phyloP scores from a whole-genome alignment of 1,140 invertebrate genomes.

The Neodiprion fabricii region DNA sequence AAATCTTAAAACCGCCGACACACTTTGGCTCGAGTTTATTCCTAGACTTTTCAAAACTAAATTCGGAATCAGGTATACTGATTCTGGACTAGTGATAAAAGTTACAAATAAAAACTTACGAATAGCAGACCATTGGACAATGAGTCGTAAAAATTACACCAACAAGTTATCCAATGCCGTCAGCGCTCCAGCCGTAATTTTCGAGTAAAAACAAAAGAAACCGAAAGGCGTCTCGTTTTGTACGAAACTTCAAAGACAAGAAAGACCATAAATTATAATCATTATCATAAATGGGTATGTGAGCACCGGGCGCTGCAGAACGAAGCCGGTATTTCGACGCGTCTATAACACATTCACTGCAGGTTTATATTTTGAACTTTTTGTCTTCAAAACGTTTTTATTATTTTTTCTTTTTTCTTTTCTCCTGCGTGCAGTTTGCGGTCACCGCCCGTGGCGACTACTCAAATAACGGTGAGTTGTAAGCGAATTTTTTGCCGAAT shows the following conservation, averaged over 20 bases:
- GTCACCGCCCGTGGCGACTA: not conserved
- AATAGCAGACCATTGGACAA: too few species aligned
- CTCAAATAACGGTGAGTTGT: not conserved
- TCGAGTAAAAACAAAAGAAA: not conserved
- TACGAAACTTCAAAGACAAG: not conserved
- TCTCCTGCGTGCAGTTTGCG: not conserved
- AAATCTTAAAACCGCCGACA: too few species aligned
- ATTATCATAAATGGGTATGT: not conserved
- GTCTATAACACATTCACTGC: not conserved
- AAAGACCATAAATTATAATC: not conserved
- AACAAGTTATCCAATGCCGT: too few species aligned
- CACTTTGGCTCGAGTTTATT: too few species aligned
- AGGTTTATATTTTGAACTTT: not conserved
- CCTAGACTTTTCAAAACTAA: too few species aligned
- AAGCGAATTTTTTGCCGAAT: not conserved
- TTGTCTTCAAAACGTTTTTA: not conserved
- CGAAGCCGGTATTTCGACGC: not conserved
- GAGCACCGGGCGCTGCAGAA: not conserved
- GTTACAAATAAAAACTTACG: too few species aligned
- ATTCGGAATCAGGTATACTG: too few species aligned
- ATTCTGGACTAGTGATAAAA: too few species aligned
- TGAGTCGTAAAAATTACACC: too few species aligned
- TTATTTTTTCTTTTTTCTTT: not conserved
- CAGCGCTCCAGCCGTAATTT: not conserved
- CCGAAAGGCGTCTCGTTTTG: not conserved